These are phyloP conservation scores for Eretmochelys imbricata DNA, from an alignment of 2,113 vertebrate species.

Conservation along the genomic window DNA sequence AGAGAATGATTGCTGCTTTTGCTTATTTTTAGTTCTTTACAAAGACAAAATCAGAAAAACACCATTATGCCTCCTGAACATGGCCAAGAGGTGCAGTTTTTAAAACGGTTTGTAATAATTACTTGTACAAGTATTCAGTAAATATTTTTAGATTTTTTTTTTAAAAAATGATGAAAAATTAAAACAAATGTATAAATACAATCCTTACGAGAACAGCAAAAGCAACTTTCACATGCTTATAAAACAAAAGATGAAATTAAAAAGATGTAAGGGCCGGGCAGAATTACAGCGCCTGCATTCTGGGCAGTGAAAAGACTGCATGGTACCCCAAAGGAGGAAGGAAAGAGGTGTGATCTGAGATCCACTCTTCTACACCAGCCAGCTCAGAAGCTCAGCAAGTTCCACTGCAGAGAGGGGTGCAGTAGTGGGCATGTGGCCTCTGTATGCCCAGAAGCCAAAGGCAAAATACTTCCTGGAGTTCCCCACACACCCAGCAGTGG, in stretches of 20 bases:
- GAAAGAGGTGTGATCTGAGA: neutral
- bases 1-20: neutral
- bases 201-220: neutral
- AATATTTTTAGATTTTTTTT: neutral
- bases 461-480: fast-evolving
- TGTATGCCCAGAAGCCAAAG: neutral
- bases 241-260: neutral
- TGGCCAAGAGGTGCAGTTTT: neutral
- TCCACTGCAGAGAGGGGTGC: neutral
- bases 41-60: neutral
- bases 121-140: neutral
- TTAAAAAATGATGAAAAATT: neutral
- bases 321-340: neutral
- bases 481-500: neutral
- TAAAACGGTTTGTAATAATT: constrained; percentile 11
- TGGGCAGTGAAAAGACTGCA: neutral
- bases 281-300: neutral
- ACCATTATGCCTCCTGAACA: neutral
- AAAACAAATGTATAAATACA: neutral
- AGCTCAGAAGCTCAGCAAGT: neutral
- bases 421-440: neutral
- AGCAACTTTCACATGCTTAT: neutral
- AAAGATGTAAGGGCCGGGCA: neutral
- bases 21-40: neutral
- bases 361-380: neutral